Percentiles rank a stretch among this genome's conserved stretches.
Conservation (phyloP, 2,113 vertebrate species). For the Typhlomys cinereus region DNA sequence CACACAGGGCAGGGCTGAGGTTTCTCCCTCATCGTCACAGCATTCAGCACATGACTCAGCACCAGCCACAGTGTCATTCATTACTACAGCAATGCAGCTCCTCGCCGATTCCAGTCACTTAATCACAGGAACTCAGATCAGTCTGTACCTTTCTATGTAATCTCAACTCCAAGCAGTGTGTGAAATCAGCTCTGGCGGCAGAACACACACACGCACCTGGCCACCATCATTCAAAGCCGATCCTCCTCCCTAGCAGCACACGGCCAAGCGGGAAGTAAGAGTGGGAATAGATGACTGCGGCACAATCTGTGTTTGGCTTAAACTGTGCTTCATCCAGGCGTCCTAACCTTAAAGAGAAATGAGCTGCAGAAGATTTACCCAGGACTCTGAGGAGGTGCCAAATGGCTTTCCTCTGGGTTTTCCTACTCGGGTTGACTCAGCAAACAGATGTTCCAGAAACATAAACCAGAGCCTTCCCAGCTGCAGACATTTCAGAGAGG, state of each 20-base stretch:
- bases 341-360: slow-evolving; percentile 56
- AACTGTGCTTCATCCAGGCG: slow-evolving; percentile 36
- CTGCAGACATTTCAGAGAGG: slow-evolving; percentile 66
- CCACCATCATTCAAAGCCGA: background rate
- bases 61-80: background rate
- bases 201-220: background rate
- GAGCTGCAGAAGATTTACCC: slow-evolving; percentile 55
- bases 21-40: background rate
- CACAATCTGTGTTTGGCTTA: slow-evolving; percentile 41
- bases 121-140: background rate
- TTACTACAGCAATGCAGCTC: background rate
- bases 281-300: slow-evolving; percentile 32
- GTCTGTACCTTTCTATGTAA: slow-evolving; percentile 44
- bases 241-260: background rate
- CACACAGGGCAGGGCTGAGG: background rate
- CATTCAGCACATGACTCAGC: background rate
- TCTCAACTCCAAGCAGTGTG: slow-evolving; percentile 46
- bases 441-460: slow-evolving; percentile 80
- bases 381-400: slow-evolving; percentile 75
- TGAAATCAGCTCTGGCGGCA: background rate
- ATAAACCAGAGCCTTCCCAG: slow-evolving; percentile 63
- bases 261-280: background rate
- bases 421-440: slow-evolving; percentile 83
- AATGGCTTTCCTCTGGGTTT: slow-evolving; percentile 74
- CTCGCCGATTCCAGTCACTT: background rate